Evolutionary conservation across 1,140 invertebrate genomes (phyloP).

Genomic region (Penaeus japonicus): DNA sequence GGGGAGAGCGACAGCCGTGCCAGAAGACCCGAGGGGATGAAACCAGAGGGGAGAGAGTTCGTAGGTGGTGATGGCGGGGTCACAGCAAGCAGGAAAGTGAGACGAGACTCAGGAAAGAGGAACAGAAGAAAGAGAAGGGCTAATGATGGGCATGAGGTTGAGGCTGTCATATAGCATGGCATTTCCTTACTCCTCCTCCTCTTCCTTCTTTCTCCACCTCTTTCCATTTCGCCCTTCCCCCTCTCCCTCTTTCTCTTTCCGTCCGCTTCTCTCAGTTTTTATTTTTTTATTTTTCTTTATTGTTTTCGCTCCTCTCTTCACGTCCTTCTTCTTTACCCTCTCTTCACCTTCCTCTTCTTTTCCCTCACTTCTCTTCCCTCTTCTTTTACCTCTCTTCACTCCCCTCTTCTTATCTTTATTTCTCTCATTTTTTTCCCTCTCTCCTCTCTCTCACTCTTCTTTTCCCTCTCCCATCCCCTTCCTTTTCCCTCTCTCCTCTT

Average conservation of each 20-base stretch:
- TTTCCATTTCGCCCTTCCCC: background rate
- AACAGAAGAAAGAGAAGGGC: background rate
- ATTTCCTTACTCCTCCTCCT: background rate
- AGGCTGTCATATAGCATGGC: background rate
- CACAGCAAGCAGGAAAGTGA: background rate
- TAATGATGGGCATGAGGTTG: background rate
- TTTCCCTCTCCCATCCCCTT: background rate
- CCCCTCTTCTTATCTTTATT: background rate
- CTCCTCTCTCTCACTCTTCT: background rate
- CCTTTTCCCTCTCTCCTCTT: background rate
- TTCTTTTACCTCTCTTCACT: background rate
- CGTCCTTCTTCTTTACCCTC: too few species aligned
- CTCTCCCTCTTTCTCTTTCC: background rate
- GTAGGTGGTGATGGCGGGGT: background rate
- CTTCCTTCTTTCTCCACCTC: background rate
- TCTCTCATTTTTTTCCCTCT: background rate
- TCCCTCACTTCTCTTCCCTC: background rate
- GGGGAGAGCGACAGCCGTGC: background rate
- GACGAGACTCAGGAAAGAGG: background rate
- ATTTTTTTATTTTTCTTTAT: too few species aligned
- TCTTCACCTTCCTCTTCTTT: background rate
- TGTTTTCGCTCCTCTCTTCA: too few species aligned
- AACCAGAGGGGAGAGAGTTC: background rate
- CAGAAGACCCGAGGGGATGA: background rate
- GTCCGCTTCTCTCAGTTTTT: slow-evolving; percentile 24